A percentile compares a stretch with the other conserved stretches of the same genome.
Evolutionary conservation across 2,113 vertebrate species (phyloP).

Genomic region (Rostratula benghalensis): DNA sequence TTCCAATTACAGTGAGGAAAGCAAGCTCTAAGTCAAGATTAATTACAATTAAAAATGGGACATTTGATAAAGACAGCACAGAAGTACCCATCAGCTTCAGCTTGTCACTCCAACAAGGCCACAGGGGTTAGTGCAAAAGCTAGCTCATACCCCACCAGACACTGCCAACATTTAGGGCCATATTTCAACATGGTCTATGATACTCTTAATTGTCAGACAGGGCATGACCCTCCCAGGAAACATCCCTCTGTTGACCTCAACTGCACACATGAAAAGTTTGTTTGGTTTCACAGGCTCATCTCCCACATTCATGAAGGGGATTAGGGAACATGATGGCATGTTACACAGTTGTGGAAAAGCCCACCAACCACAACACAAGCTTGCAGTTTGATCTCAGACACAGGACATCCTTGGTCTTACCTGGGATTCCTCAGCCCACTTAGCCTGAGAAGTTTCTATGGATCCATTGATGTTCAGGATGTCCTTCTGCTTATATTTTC

Average conservation of each 20-base stretch:
- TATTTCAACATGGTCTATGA: not conserved
- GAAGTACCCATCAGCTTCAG: not conserved
- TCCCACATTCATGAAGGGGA: not conserved
- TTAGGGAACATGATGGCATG: fast-evolving
- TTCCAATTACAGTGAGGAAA: not conserved
- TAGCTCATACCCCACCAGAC: not conserved
- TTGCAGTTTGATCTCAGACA: not conserved
- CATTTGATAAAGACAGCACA: not conserved
- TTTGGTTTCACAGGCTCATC: not conserved
- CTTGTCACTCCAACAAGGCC: not conserved
- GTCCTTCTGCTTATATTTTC: constrained; percentile 77
- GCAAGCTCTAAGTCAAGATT: not conserved
- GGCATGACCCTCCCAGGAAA: not conserved
- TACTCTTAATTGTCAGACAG: not conserved
- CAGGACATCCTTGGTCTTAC: constrained; percentile 47
- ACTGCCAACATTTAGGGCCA: not conserved
- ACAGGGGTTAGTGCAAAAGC: not conserved
- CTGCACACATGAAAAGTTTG: not conserved
- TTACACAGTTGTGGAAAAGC: not conserved
- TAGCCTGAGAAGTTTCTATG: constrained; percentile 27
- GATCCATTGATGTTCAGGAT: constrained; percentile 43
- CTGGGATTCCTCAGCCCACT: constrained; percentile 73
- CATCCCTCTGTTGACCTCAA: not conserved
- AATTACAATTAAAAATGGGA: not conserved
- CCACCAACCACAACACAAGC: not conserved